phyloP scores from a whole-genome alignment of 2,797 vertebrate species.

The Ceryle rudis region DNA sequence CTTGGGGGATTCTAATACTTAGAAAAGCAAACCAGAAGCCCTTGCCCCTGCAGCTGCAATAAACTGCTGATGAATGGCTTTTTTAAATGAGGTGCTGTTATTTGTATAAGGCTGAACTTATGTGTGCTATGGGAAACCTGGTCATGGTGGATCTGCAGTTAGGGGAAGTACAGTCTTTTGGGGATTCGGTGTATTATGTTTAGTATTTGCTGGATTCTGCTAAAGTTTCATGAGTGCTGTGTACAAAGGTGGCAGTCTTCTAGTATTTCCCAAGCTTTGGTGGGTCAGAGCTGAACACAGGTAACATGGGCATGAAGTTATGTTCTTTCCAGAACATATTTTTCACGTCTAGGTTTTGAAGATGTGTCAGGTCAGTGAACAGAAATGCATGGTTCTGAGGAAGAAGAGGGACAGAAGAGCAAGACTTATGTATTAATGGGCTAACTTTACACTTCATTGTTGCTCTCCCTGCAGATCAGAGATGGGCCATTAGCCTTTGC shows the following conservation, averaged over 20 bases:
- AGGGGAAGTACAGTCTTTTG: not conserved
- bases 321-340: not conserved
- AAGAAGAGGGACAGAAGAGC: not conserved
- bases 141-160: not conserved
- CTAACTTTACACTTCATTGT: not conserved
- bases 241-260: not conserved
- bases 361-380: not conserved
- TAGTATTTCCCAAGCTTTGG: not conserved
- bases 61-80: not conserved
- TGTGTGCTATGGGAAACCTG: not conserved
- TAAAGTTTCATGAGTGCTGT: not conserved
- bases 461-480: not conserved
- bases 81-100: not conserved
- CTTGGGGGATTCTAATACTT: not conserved
- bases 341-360: not conserved
- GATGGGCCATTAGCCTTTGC: not conserved
- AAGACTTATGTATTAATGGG: not conserved
- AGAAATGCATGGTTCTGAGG: not conserved
- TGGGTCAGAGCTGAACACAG: not conserved
- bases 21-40: not conserved
- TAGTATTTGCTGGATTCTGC: not conserved
- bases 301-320: not conserved
- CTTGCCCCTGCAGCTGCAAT: not conserved
- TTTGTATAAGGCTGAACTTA: not conserved
- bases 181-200: not conserved